Percentiles rank a stretch among this genome's conserved stretches.
Evolutionary conservation across 2,797 vertebrate species (phyloP).

Genomic region (Arrhamphus sclerolepis): DNA sequence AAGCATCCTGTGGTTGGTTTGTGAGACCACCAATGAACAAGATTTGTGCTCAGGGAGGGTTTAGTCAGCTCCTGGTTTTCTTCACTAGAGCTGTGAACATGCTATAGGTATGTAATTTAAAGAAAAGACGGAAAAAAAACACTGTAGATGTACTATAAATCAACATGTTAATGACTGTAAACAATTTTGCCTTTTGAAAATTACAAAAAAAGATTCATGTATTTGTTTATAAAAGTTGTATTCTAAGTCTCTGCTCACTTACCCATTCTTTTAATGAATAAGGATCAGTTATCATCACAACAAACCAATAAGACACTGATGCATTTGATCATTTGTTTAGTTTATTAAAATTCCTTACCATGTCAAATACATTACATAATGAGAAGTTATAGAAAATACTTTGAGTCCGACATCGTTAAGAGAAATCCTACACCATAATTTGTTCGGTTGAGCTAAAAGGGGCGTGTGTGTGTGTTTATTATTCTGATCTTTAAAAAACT

Average conservation of each 20-base stretch:
- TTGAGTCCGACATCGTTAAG: conserved; percentile 46
- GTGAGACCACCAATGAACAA: conserved; percentile 17
- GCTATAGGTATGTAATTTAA: conserved; percentile 21
- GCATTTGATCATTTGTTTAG: conserved; percentile 51
- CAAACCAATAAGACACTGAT: conserved; percentile 41
- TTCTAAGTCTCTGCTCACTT: too few species aligned
- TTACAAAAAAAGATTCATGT: conserved; percentile 37
- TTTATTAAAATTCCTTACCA: conserved; percentile 73
- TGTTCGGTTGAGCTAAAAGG: conserved; percentile 38
- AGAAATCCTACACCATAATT: conserved; percentile 40
- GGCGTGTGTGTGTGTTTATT: conserved; percentile 45
- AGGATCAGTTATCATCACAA: neutral
- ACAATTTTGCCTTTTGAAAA: conserved; percentile 34
- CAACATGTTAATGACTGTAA: conserved; percentile 35
- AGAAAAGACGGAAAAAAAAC: neutral
- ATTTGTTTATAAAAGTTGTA: conserved; percentile 17
- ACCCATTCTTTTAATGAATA: too few species aligned
- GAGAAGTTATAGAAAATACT: conserved; percentile 71
- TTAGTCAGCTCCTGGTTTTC: neutral
- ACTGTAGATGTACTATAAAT: conserved; percentile 41
- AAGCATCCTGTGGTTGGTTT: conserved; percentile 6
- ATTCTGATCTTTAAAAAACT: conserved; percentile 45
- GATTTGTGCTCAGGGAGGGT: conserved; percentile 48
- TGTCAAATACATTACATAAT: conserved; percentile 69
- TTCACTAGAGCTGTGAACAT: conserved; percentile 12